A percentile compares a stretch with the other conserved stretches of the same genome.
Evolutionary conservation across 2,113 vertebrate species (phyloP).

Genomic region (Platysternon megacephalum): DNA sequence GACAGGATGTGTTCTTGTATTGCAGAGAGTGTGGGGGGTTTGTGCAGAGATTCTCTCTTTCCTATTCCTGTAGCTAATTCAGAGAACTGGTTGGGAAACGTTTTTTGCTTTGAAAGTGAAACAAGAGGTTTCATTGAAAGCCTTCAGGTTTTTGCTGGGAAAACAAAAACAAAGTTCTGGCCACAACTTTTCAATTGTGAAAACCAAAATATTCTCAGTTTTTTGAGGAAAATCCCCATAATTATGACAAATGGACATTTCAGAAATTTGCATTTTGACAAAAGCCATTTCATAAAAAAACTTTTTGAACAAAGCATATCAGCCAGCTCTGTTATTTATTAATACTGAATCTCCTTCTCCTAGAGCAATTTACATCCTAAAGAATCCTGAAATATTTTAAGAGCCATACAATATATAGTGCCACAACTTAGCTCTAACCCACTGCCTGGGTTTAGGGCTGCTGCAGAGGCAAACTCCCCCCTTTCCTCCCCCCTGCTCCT

Average conservation of each 20-base stretch:
- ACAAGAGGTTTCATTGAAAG: not conserved
- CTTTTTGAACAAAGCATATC: too few relatives aligned
- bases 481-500: fast-evolving
- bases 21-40: constrained; percentile 11
- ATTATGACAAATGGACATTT: too few relatives aligned
- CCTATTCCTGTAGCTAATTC: not conserved
- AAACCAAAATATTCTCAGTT: too few relatives aligned
- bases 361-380: not conserved
- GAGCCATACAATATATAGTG: too few relatives aligned
- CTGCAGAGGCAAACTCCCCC: not conserved
- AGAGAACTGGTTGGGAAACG: constrained; percentile 3
- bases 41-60: constrained; percentile 42
- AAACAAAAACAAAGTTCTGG: not conserved
- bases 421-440: too few relatives aligned
- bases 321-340: too few relatives aligned
- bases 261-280: too few relatives aligned
- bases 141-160: not conserved
- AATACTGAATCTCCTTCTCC: not conserved
- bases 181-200: not conserved
- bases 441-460: too few relatives aligned
- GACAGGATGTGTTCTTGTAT: not conserved
- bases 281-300: too few relatives aligned
- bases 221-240: too few relatives aligned
- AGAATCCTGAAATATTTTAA: not conserved
- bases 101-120: not conserved